Base-by-base conservation (phyloP, 2,797 vertebrate species). In the Pogoniulus pusillus region DNA sequence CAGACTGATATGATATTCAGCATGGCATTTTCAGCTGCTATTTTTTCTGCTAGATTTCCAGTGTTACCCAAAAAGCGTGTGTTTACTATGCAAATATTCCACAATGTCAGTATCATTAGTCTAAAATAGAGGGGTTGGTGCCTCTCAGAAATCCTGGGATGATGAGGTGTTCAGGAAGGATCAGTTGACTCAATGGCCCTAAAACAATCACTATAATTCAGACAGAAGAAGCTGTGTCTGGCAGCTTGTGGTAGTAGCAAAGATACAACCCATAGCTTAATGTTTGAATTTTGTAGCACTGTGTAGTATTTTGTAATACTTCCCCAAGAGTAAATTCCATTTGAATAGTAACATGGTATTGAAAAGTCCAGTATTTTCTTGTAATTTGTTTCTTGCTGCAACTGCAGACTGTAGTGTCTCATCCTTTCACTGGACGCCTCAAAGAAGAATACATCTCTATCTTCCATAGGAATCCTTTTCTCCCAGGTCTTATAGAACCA, bases 11-110 rank as follows among this genome's bases (percentile, higher is more conserved):
- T 3, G 58, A 66, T 76, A 82, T 74, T 91, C 59, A 89, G 13
- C 47, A 63, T 64, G 66, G 55, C 37, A 83, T 85, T 92, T 94
- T 83, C 63, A 93, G 70, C 37, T 81, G 63, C 34, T 80, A 27
- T 75, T 85, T 70, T 65, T 74, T 94, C 93, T 87, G 71, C 80
- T 92, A 91, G 72, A 93, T 95, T 92, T 89, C 49, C 59, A 54
- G 12, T 47, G 32, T 75, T 78, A 87, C 69, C 51, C 23, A 65
- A 73, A 77, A 85, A 66, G 1, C 39, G 43, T 59, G 37, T 69
- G 7, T 77, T 93, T 89, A 60, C 57, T 53, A 69, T 87, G 63
- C 35, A 87, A 93, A 90, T 80, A 60, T 12, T 85, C 32, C 12
- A 39, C 35, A 93, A 89, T 63, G 70, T 15, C 82, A 66, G 8